These are phyloP conservation scores for Wasmannia auropunctata DNA, from an alignment of 1,140 invertebrate genomes.

Conservation along the genomic window DNA sequence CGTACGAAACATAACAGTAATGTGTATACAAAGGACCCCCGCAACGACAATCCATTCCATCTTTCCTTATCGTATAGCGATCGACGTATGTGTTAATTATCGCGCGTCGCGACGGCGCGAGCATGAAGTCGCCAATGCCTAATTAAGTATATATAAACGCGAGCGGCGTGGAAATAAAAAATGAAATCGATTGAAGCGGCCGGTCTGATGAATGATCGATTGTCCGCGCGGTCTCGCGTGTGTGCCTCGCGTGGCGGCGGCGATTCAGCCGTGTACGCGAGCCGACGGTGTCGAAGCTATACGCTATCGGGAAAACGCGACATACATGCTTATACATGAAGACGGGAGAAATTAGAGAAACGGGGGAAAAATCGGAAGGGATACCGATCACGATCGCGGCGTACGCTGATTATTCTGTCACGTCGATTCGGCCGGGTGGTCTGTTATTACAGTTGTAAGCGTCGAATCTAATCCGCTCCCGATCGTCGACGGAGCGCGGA, in stretches of 20 bases:
- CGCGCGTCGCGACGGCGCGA: neutral
- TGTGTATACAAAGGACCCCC: neutral
- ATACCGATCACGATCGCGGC: too few species aligned
- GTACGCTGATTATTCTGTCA: neutral
- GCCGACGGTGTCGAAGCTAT: neutral
- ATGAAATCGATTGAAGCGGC: conserved; percentile 8
- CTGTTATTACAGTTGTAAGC: conserved; percentile 74
- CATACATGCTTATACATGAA: neutral
- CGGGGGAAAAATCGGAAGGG: too few species aligned
- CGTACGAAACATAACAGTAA: neutral
- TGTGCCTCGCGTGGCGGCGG: neutral
- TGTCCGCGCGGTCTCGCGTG: neutral
- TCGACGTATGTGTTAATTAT: conserved; percentile 46
- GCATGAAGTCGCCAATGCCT: neutral
- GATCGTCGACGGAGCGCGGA: conserved; percentile 32
- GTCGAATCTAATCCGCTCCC: conserved; percentile 64
- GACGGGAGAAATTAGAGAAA: conserved; percentile 6
- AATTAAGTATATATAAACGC: conserved; percentile 55
- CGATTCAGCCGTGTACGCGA: neutral
- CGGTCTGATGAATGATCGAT: conserved; percentile 41
- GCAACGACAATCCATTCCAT: conserved; percentile 20
- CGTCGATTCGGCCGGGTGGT: neutral
- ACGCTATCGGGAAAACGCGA: too few species aligned
- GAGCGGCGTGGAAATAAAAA: conserved; percentile 15
- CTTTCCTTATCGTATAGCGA: conserved; percentile 18